phyloP scores from a whole-genome alignment of 1,140 invertebrate species.

The Globodera rostochiensis region DNA sequence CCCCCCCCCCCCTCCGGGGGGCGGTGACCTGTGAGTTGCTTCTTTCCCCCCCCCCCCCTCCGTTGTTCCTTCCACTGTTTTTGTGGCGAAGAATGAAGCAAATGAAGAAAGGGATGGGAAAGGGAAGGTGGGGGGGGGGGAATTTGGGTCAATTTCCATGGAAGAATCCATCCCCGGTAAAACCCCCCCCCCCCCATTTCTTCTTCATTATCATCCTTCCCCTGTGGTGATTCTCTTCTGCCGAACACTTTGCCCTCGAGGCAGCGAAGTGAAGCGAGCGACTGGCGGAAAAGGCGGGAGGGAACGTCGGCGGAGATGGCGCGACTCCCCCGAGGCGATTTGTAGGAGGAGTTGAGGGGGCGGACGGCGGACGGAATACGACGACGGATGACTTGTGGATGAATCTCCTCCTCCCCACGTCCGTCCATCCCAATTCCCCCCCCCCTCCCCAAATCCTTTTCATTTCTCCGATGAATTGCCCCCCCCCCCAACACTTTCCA shows the following conservation, averaged over 20 bases:
- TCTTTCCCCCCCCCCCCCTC: too few species aligned
- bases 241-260: background rate
- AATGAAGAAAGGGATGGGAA: background rate
- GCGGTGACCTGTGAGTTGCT: too few species aligned
- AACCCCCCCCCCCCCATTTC: background rate
- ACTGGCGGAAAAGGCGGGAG: background rate
- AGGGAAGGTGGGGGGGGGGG: too few species aligned
- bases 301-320: background rate
- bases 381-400: too few species aligned
- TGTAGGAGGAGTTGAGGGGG: too few species aligned
- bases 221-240: background rate
- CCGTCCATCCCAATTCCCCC: background rate
- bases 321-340: background rate
- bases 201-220: background rate
- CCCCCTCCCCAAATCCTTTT: background rate
- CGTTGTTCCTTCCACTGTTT: background rate
- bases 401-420: background rate
- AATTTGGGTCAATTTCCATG: background rate
- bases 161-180: background rate
- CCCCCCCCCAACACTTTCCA: background rate
- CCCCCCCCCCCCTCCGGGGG: too few species aligned
- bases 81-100: background rate
- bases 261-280: background rate
- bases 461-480: background rate
- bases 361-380: too few species aligned